Evolutionary conservation across 92 coral and sea anemone species (phyloP).

Genomic region (Virgularia gustaviana): DNA sequence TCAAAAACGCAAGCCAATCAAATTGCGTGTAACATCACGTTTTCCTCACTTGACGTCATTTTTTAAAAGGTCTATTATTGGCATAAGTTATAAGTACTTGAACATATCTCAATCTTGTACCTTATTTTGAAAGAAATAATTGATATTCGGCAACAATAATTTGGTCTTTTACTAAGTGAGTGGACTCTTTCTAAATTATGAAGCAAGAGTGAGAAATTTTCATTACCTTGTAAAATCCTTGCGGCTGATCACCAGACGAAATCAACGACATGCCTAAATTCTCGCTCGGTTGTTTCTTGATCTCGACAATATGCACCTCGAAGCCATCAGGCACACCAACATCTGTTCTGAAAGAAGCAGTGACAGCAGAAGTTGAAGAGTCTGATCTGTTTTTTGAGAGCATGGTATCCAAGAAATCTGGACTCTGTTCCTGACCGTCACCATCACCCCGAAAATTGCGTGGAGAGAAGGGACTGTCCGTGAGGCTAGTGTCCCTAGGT

Average conservation of each 20-base stretch:
- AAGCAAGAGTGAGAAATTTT: not conserved
- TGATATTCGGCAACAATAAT: too few species aligned
- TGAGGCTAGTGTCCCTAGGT: not conserved
- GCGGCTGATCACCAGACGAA: conserved; percentile 68
- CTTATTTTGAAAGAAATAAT: too few species aligned
- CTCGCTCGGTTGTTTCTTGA: conserved; percentile 57
- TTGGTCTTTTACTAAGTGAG: too few species aligned
- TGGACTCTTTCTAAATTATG: not conserved
- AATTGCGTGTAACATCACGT: too few species aligned
- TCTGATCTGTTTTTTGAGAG: not conserved
- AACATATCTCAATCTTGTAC: too few species aligned
- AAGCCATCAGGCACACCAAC: conserved; percentile 62
- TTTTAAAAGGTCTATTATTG: too few species aligned
- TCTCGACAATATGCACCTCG: conserved; percentile 51
- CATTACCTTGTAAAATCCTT: conserved; percentile 80
- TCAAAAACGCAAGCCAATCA: too few species aligned
- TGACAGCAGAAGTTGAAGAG: not conserved
- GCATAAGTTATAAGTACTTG: too few species aligned
- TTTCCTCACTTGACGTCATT: too few species aligned
- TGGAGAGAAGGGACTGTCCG: not conserved
- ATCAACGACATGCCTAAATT: conserved; percentile 87
- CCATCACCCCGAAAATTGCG: conserved; percentile 2
- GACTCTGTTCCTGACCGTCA: not conserved
- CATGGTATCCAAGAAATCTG: not conserved
- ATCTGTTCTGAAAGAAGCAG: not conserved